phyloP scores from a whole-genome alignment of 2,888 invertebrate genomes.

The Desoria tigrina region DNA sequence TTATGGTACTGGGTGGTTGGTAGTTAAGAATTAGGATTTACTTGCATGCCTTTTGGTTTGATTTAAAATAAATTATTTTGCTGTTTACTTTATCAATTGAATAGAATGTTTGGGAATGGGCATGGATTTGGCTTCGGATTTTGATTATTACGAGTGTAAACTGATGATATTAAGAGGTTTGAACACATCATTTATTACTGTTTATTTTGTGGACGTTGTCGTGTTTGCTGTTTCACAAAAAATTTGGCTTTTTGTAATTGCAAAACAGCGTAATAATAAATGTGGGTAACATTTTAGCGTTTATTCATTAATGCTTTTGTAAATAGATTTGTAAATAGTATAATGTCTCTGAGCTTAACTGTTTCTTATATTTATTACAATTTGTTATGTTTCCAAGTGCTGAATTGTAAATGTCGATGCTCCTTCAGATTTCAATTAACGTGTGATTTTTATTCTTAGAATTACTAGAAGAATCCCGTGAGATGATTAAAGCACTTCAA shows the following conservation, averaged over 20 bases:
- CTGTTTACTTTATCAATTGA: neutral
- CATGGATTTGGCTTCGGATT: constrained; percentile 43
- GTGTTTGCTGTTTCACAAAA: neutral
- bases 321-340: too few species aligned
- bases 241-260: too few species aligned
- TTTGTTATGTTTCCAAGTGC: too few species aligned
- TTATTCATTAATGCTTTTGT: too few species aligned
- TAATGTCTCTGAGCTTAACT: too few species aligned
- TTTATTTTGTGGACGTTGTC: constrained; percentile 16
- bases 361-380: too few species aligned
- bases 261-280: too few species aligned
- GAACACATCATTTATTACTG: constrained; percentile 34
- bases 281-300: too few species aligned
- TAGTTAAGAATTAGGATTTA: too few species aligned
- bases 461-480: constrained; percentile 50
- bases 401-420: too few species aligned
- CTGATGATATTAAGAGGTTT: constrained; percentile 52
- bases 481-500: constrained; percentile 45
- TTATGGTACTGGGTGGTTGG: too few species aligned
- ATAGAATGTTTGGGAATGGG: constrained; percentile 15
- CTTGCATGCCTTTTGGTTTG: constrained; percentile 11
- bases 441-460: constrained; percentile 37
- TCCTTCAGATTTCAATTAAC: too few species aligned
- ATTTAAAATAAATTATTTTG: constrained; percentile 1
- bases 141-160: constrained; percentile 50